A percentile compares a stretch with the other conserved stretches of the same genome.
Conservation (phyloP, 2,888 invertebrate genomes). For the Idaea aversata region DNA sequence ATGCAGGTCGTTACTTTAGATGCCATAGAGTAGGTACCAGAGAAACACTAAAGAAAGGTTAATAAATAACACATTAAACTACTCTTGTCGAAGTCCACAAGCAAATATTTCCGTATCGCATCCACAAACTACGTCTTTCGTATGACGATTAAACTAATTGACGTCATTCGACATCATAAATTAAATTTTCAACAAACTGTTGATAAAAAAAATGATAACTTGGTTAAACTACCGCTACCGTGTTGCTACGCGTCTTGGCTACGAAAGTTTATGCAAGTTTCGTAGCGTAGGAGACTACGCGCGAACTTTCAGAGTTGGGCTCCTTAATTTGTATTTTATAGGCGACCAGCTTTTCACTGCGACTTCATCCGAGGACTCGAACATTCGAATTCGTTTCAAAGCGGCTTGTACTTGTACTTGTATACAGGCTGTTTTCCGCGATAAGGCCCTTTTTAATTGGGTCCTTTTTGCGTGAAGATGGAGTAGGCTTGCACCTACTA, state of each 20-base stretch:
- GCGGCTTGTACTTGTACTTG: too few relatives aligned
- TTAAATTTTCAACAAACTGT: conserved; percentile 11
- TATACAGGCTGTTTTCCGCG: too few relatives aligned
- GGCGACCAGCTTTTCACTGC: too few relatives aligned
- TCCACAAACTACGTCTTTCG: background rate
- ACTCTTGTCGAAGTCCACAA: background rate
- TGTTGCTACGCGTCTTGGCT: background rate
- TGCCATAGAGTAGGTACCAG: too few relatives aligned
- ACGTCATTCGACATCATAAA: conserved; percentile 9
- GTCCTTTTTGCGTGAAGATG: too few relatives aligned
- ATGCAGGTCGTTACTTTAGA: too few relatives aligned
- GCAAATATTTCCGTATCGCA: background rate
- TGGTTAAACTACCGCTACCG: background rate
- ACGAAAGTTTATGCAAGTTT: conserved; percentile 4
- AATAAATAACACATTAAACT: background rate
- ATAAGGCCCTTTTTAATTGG: too few relatives aligned
- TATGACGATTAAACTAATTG: conserved; percentile 27
- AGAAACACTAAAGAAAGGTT: too few relatives aligned
- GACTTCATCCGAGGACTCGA: too few relatives aligned
- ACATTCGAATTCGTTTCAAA: too few relatives aligned
- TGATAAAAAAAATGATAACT: background rate
- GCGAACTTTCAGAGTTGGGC: background rate
- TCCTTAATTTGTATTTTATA: too few relatives aligned
- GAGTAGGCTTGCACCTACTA: too few relatives aligned
- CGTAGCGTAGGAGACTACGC: background rate